A percentile compares a stretch with the other conserved stretches of the same genome.
Conservation (phyloP, 2,113 vertebrate species). For the Chloropsis hardwickii region DNA sequence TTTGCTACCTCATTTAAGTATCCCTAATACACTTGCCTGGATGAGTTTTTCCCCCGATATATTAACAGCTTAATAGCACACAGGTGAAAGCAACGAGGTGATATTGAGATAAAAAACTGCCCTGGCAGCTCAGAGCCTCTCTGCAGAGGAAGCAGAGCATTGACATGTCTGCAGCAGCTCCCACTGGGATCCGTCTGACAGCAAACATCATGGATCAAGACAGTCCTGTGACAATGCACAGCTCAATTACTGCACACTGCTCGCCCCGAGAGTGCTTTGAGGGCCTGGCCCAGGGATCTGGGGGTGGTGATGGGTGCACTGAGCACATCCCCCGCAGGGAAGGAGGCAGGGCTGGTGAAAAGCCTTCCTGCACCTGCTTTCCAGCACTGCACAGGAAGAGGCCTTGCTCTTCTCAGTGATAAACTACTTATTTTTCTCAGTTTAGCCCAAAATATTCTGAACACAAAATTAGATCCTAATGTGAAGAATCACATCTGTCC, state of each 20-base stretch:
- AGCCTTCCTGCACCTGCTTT: neutral
- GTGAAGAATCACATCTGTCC: neutral
- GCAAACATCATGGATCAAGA: conserved; percentile 12
- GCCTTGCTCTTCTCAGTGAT: accelerated
- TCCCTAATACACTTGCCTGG: neutral
- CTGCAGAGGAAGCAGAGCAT: conserved; percentile 2
- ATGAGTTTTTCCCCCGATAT: neutral
- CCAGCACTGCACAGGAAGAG: neutral
- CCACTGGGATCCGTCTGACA: conserved; percentile 8
- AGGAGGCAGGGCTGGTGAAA: neutral
- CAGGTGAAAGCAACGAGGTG: conserved; percentile 5
- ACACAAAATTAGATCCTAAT: neutral
- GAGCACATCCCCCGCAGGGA: accelerated
- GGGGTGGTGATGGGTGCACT: neutral
- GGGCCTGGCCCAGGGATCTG: neutral
- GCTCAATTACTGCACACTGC: neutral
- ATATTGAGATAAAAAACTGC: conserved; percentile 10
- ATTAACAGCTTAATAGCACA: conserved; percentile 28
- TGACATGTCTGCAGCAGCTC: neutral
- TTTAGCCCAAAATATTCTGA: neutral
- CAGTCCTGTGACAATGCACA: neutral
- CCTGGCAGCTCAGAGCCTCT: conserved; percentile 15
- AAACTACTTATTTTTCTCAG: accelerated
- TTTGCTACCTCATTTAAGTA: conserved; percentile 39
- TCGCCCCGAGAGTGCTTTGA: neutral